Evolutionary conservation across 2,888 invertebrate species (phyloP).

Genomic region (Muschampia plurimacula): DNA sequence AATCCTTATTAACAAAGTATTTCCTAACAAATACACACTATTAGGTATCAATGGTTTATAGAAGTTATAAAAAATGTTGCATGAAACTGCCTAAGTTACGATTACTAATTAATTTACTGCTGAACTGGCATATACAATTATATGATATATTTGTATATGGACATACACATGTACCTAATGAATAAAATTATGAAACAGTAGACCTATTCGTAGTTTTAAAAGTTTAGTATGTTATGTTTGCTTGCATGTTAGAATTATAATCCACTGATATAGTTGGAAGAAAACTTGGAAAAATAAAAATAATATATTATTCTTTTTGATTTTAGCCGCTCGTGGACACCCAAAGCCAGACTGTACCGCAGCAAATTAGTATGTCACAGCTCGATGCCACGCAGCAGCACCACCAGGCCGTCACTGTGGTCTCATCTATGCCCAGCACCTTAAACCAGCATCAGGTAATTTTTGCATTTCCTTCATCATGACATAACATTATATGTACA

Average conservation of each 20-base stretch:
- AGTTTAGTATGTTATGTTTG: neutral
- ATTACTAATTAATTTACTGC: neutral
- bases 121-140: too few relatives aligned
- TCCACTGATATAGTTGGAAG: neutral
- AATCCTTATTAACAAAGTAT: neutral
- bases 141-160: too few relatives aligned
- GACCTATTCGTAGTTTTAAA: neutral
- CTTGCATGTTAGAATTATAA: neutral
- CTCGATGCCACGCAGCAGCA: constrained; percentile 81
- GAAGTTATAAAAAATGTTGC: neutral
- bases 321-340: constrained; percentile 69
- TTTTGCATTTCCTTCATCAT: neutral
- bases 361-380: constrained; percentile 78
- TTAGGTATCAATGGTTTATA: too few relatives aligned
- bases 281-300: neutral
- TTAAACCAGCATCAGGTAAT: constrained; percentile 77
- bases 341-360: constrained; percentile 74
- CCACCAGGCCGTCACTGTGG: constrained; percentile 81
- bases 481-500: neutral
- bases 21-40: neutral
- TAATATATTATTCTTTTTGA: constrained; percentile 6
- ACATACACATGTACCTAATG: too few relatives aligned
- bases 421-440: constrained; percentile 79
- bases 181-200: too few relatives aligned
- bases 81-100: neutral